Base-by-base conservation (phyloP, 2,888 invertebrate genomes). In the Agrochola litura region DNA sequence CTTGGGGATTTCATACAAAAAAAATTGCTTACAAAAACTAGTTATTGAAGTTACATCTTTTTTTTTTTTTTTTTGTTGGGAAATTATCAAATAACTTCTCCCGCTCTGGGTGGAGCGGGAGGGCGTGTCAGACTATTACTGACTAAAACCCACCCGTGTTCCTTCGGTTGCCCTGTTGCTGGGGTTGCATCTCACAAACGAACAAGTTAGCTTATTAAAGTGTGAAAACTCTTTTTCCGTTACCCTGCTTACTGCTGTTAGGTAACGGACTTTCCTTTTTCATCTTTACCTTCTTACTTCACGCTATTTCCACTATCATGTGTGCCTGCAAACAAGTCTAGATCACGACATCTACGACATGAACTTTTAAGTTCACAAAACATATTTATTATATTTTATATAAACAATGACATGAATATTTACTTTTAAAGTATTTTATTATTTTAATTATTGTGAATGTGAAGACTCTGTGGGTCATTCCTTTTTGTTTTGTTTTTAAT, bases 341-440 rank as follows among this genome's bases (percentile, higher is more conserved):
- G 61, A 37, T 63, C 22, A 12, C 37, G 12, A 22, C 12, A 37
- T 12, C 37, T 37, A 46, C 19, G 12, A 19, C 19, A 64, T 22
- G 43, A 64, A 9, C 43, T 43, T 64, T 30, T n/a, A n/a, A 49
- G 49, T 72, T 64, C 19, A 25, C n/a, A 49, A 10, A 76, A 60
- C 3, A 22, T n/a, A n/a, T n/a, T n/a, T n/a, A n/a, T n/a, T n/a
- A n/a, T n/a, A n/a, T n/a, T n/a, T n/a, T n/a, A n/a, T n/a, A n/a
- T n/a, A n/a, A n/a, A n/a, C n/a, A n/a, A n/a, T n/a, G n/a, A n/a
- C n/a, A n/a, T n/a, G n/a, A n/a, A n/a, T n/a, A n/a, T n/a, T n/a
- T n/a, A n/a, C n/a, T n/a, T n/a, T n/a, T n/a, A n/a, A n/a, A n/a
- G n/a, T n/a, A n/a, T n/a, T n/a, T n/a, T n/a, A n/a, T n/a, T n/a